These are phyloP conservation scores for Slavum lentiscoides DNA, from an alignment of 2,888 invertebrate genomes.

Conservation along the genomic window DNA sequence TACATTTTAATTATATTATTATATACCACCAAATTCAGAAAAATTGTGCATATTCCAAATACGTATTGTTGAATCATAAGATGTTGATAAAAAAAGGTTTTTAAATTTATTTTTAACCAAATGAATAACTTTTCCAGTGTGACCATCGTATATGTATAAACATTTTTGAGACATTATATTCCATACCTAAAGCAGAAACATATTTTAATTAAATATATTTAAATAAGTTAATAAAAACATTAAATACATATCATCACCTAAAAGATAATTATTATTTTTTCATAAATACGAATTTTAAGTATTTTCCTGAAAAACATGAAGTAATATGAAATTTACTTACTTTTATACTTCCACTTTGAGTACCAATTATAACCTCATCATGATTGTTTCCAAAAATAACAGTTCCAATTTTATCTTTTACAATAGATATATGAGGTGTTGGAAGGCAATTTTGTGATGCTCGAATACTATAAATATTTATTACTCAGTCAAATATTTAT, in stretches of 20 bases:
- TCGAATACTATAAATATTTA: conserved; percentile 32
- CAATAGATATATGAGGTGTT: conserved; percentile 64
- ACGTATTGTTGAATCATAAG: conserved; percentile 47
- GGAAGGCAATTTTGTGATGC: conserved; percentile 52
- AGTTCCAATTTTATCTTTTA: conserved; percentile 65
- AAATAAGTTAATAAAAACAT: neutral
- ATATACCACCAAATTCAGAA: conserved; percentile 25
- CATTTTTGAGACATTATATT: conserved; percentile 35
- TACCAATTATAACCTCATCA: conserved; percentile 62
- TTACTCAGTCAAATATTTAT: neutral
- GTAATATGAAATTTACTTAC: conserved; percentile 57
- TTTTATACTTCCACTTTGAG: conserved; percentile 62
- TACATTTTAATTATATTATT: neutral
- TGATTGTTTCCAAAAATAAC: conserved; percentile 65
- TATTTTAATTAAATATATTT: too few relatives aligned
- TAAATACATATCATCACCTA: neutral
- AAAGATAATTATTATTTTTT: neutral
- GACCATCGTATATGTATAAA: conserved; percentile 43
- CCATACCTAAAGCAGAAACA: conserved; percentile 25
- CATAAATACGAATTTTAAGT: neutral
- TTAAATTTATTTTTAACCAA: conserved; percentile 26
- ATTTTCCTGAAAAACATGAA: neutral
- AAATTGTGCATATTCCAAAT: conserved; percentile 50
- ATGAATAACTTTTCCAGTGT: conserved; percentile 38
- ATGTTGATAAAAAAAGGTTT: conserved; percentile 52